These are phyloP conservation scores for Eupeodes luniger DNA, from an alignment of 2,888 invertebrate species.

Conservation along the genomic window DNA sequence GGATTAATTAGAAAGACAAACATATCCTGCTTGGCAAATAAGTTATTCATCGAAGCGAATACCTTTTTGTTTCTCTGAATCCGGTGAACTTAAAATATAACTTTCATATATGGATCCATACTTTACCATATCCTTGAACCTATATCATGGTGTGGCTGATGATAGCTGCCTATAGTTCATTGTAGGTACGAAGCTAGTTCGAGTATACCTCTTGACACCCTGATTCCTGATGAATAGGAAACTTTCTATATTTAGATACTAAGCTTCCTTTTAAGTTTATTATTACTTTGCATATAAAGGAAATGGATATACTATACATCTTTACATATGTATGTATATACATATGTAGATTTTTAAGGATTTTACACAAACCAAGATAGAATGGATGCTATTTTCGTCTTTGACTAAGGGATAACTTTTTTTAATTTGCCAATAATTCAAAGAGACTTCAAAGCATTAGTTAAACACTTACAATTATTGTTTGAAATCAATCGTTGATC, in stretches of 20 bases:
- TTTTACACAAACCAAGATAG: neutral
- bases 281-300: conserved; percentile 5
- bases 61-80: neutral
- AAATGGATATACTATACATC: neutral
- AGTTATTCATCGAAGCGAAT: conserved; percentile 36
- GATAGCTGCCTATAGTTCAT: neutral
- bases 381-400: neutral
- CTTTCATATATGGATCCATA: neutral
- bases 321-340: no score
- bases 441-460: no score
- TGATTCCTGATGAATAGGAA: conserved; percentile 38
- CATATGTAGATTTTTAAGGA: no score
- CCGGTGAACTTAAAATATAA: conserved; percentile 20
- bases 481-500: no score
- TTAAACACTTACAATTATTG: no score
- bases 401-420: no score
- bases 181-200: no score
- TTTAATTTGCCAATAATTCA: no score
- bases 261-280: conserved; percentile 4
- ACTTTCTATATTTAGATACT: neutral
- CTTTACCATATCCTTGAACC: neutral
- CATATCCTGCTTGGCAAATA: conserved; percentile 52
- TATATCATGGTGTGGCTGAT: neutral
- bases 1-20: conserved; percentile 72
- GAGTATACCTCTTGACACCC: conserved; percentile 11